These are phyloP conservation scores for Lithophane socia DNA, from an alignment of 2,888 invertebrate species.

Conservation along the genomic window DNA sequence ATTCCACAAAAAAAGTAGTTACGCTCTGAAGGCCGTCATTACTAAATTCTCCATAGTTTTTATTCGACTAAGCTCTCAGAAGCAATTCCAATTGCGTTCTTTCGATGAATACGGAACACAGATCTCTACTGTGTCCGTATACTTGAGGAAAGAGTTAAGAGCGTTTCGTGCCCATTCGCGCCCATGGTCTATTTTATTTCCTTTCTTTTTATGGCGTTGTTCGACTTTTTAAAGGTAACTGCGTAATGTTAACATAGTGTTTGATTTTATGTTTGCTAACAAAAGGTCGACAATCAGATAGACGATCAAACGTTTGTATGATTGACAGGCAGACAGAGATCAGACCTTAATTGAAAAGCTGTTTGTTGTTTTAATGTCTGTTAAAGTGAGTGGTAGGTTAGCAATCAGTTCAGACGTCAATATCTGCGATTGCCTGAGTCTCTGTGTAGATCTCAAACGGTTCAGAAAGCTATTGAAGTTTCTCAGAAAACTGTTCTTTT, in stretches of 20 bases:
- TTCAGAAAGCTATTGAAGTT: constrained; percentile 13
- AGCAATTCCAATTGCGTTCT: constrained; percentile 74
- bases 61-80: constrained; percentile 75
- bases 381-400: constrained; percentile 6
- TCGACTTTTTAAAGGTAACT: constrained; percentile 49
- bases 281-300: constrained; percentile 31
- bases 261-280: constrained; percentile 34
- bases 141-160: constrained; percentile 49
- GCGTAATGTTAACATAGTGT: constrained; percentile 32
- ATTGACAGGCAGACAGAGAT: constrained; percentile 31
- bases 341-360: constrained; percentile 32
- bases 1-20: constrained; percentile 78
- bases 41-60: constrained; percentile 85
- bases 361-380: constrained; percentile 27
- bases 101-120: constrained; percentile 65
- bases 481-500: constrained; percentile 32
- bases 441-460: neutral
- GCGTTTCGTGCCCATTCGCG: constrained; percentile 37
- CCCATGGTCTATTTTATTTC: constrained; percentile 51
- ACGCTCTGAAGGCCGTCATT: constrained; percentile 85
- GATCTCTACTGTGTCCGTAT: constrained; percentile 52
- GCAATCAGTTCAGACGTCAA: constrained; percentile 21
- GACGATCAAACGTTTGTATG: constrained; percentile 21
- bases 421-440: constrained; percentile 20
- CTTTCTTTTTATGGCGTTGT: constrained; percentile 38